Percentiles rank a stretch among this genome's conserved stretches.
phyloP scores from a whole-genome alignment of 2,888 invertebrate genomes.

The Orchesella flavescens region DNA sequence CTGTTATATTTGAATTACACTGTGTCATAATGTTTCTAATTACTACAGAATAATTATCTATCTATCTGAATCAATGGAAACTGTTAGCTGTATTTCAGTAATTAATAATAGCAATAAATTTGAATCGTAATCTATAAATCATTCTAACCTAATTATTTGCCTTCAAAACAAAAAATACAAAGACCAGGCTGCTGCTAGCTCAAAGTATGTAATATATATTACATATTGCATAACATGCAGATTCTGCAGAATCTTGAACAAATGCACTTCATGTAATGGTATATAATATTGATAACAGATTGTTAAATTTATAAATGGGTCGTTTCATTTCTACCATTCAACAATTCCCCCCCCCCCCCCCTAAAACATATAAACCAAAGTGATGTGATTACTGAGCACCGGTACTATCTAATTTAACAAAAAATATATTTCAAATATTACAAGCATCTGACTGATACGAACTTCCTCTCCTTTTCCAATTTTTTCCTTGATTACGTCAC shows the following conservation, averaged over 20 bases:
- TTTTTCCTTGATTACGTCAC: neutral
- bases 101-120: slow-evolving; percentile 11
- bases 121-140: slow-evolving; percentile 9
- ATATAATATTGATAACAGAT: neutral
- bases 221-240: slow-evolving; percentile 24
- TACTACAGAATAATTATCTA: no score
- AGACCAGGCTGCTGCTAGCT: slow-evolving; percentile 53
- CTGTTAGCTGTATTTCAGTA: slow-evolving; percentile 3
- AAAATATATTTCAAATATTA: neutral
- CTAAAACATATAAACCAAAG: no score
- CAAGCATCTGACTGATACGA: neutral
- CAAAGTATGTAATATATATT: neutral
- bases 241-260: slow-evolving; percentile 7
- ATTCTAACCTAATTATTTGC: slow-evolving; percentile 25
- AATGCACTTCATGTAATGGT: neutral
- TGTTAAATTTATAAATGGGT: neutral
- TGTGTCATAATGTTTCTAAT: no score
- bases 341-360: no score
- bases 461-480: slow-evolving; percentile 6
- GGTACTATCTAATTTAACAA: neutral
- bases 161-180: slow-evolving; percentile 29
- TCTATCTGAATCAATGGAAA: no score
- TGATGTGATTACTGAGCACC: no score
- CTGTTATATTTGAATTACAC: no score
- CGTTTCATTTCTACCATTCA: neutral